Evolutionary conservation across 1,140 invertebrate species (phyloP).

Genomic region (Bombus terrestris): DNA sequence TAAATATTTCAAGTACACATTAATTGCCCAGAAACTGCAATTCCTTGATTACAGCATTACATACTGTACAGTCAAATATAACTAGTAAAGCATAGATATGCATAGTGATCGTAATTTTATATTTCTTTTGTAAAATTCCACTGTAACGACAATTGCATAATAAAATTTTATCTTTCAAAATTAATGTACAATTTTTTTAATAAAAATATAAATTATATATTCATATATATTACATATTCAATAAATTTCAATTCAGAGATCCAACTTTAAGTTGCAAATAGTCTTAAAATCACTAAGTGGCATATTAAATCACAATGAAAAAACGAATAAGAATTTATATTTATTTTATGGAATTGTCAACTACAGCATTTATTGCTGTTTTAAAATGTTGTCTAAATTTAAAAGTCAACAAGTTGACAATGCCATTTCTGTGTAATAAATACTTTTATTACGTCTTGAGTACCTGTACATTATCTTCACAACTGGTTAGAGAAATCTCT

Average conservation of each 20-base stretch:
- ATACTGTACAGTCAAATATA: slow-evolving; percentile 38
- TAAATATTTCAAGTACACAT: slow-evolving; percentile 58
- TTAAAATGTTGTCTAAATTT: not conserved
- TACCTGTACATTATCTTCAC: slow-evolving; percentile 82
- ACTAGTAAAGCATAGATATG: slow-evolving; percentile 44
- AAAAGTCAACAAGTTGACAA: slow-evolving; percentile 29
- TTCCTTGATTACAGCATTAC: slow-evolving; percentile 36
- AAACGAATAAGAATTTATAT: not conserved
- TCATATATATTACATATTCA: slow-evolving; percentile 3
- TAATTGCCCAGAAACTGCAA: slow-evolving; percentile 36
- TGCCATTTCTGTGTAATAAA: slow-evolving; percentile 57
- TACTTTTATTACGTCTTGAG: slow-evolving; percentile 76
- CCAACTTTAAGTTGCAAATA: slow-evolving; percentile 19
- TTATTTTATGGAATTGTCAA: slow-evolving; percentile 21
- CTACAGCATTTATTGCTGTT: not conserved
- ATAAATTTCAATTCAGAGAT: slow-evolving; percentile 11
- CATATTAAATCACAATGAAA: not conserved
- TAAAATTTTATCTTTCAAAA: slow-evolving; percentile 22
- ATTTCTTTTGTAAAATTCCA: slow-evolving; percentile 32
- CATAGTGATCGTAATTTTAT: slow-evolving; percentile 13
- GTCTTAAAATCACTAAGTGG: slow-evolving; percentile 19
- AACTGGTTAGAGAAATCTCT: slow-evolving; percentile 81
- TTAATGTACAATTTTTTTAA: slow-evolving; percentile 14
- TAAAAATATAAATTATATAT: slow-evolving; percentile 40
- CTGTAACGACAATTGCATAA: slow-evolving; percentile 8